phyloP scores from a whole-genome alignment of 2,888 invertebrate species.

The Platycheirus rosarum region DNA sequence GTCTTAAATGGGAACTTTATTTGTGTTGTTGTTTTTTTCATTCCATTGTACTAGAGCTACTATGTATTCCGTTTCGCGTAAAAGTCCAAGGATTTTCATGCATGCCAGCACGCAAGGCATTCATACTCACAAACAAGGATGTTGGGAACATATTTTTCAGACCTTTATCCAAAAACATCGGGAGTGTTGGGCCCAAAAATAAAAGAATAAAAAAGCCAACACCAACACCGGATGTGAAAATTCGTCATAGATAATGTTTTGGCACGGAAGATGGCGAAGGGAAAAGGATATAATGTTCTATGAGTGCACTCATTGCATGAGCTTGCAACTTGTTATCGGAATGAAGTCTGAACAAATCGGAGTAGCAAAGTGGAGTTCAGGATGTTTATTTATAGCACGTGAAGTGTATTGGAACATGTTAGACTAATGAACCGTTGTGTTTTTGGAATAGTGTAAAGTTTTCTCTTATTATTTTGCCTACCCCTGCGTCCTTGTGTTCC shows the following conservation, averaged over 20 bases:
- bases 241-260: slow-evolving; percentile 43
- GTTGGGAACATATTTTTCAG: slow-evolving; percentile 39
- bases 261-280: neutral
- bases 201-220: neutral
- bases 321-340: slow-evolving; percentile 53
- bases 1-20: neutral
- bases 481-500: no score
- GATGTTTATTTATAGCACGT: slow-evolving; percentile 55
- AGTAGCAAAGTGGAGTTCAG: slow-evolving; percentile 12
- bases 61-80: slow-evolving; percentile 27
- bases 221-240: slow-evolving; percentile 36
- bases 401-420: no score
- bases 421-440: no score
- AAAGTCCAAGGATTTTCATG: slow-evolving; percentile 61
- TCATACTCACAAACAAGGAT: slow-evolving; percentile 47
- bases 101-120: slow-evolving; percentile 68
- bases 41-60: slow-evolving; percentile 13
- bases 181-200: neutral
- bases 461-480: no score
- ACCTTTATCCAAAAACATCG: slow-evolving; percentile 16
- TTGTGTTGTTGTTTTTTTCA: neutral
- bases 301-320: slow-evolving; percentile 58
- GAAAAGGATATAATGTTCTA: slow-evolving; percentile 20
- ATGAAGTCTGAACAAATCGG: slow-evolving; percentile 62
- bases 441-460: no score